Conservation (phyloP, 1,140 invertebrate species). For the Bursaphelenchus mucronatus region DNA sequence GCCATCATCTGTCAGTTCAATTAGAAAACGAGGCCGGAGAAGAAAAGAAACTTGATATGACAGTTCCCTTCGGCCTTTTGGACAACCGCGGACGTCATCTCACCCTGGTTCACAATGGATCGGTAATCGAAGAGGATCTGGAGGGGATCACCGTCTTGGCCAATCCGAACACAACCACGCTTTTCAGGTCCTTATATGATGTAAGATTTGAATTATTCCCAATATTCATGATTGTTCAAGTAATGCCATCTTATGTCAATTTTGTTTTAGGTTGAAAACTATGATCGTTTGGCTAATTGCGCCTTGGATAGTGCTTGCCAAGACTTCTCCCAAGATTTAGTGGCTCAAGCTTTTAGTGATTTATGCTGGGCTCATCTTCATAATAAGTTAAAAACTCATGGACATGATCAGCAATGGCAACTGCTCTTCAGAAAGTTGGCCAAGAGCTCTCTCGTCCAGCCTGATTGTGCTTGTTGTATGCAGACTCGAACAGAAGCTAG, state of each 20-base stretch:
- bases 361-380: conserved; percentile 25
- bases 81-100: conserved; percentile 2
- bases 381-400: conserved; percentile 11
- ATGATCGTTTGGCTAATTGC: conserved; percentile 16
- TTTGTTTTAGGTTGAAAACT: conserved; percentile 23
- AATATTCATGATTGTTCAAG: neutral
- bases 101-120: conserved; percentile 8
- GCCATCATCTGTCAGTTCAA: neutral
- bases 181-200: conserved; percentile 22
- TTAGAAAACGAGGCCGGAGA: neutral
- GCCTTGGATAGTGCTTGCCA: neutral
- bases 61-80: conserved; percentile 10
- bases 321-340: neutral
- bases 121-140: neutral
- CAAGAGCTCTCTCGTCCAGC: neutral
- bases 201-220: conserved; percentile 5
- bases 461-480: conserved; percentile 26
- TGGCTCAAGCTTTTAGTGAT: conserved; percentile 14
- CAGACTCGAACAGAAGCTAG: conserved; percentile 3
- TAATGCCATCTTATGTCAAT: neutral
- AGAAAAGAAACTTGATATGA: conserved; percentile 2
- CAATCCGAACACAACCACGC: conserved; percentile 17
- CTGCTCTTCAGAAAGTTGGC: conserved; percentile 16
- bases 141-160: conserved; percentile 15
- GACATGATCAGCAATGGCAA: conserved; percentile 25